These are phyloP conservation scores for Passer domesticus DNA, from an alignment of 2,113 vertebrate genomes.

Conservation along the genomic window DNA sequence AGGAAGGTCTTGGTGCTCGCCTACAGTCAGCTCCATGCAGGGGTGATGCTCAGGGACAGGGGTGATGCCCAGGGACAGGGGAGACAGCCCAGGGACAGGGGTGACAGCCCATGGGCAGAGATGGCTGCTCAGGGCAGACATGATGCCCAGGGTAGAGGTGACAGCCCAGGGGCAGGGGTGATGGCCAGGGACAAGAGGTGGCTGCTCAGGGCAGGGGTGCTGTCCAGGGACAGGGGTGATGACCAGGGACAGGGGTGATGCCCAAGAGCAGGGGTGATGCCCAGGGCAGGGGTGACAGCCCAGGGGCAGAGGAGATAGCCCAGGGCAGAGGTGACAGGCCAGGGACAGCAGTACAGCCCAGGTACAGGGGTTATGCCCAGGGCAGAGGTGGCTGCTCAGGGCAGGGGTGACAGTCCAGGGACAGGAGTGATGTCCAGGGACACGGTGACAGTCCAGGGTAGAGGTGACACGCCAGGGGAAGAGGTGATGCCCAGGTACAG, in stretches of 20 bases:
- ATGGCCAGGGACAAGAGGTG: not conserved
- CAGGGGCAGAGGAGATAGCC: not conserved
- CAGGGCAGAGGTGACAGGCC: not conserved
- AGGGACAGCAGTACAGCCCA: too few species aligned
- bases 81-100: not conserved
- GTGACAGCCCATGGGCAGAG: not conserved
- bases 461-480: too few species aligned
- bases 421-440: not conserved
- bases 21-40: not conserved
- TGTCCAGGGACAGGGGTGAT: too few species aligned
- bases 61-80: too few species aligned
- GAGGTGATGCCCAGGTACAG: too few species aligned
- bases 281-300: not conserved
- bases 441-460: too few species aligned
- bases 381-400: too few species aligned
- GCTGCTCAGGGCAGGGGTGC: rapidly evolving
- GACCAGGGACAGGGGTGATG: not conserved
- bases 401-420: not conserved
- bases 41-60: not conserved
- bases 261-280: not conserved
- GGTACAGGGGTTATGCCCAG: too few species aligned
- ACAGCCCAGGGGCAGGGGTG: not conserved
- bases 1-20: rapidly evolving
- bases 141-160: rapidly evolving
- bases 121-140: not conserved